Evolutionary conservation across 37 sponge, comb jelly and placozoan genomes (phyloP).

Genomic region (Ianthella basta): DNA sequence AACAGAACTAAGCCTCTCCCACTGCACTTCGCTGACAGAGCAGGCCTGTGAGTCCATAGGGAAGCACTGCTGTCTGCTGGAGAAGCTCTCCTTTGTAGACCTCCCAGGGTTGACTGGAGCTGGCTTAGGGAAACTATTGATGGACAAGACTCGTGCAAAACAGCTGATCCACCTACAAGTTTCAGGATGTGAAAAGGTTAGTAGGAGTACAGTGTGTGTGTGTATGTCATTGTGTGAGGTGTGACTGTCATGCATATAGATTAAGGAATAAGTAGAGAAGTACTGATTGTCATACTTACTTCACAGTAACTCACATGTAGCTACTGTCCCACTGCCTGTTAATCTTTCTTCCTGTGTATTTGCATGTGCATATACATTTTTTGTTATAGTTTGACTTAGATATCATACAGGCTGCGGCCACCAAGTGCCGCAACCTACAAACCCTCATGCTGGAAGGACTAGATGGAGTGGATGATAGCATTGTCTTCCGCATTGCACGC

Average conservation of each 20-base stretch:
- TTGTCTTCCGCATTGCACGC: constrained; percentile 53
- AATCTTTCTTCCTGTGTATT: too few relatives aligned
- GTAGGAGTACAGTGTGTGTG: neutral
- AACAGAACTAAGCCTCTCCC: constrained; percentile 58
- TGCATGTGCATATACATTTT: neutral
- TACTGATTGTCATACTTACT: too few relatives aligned
- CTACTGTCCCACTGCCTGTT: too few relatives aligned
- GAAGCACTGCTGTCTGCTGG: constrained; percentile 51
- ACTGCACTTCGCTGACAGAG: constrained; percentile 69
- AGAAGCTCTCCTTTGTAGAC: constrained; percentile 60
- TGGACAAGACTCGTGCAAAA: constrained; percentile 20
- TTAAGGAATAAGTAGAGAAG: neutral
- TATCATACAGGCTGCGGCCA: constrained; percentile 52
- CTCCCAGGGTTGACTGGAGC: constrained; percentile 51
- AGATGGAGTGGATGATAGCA: constrained; percentile 56
- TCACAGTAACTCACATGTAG: neutral
- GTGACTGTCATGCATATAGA: neutral
- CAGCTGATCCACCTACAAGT: constrained; percentile 3
- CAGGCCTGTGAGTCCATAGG: constrained; percentile 46
- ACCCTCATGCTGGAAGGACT: constrained; percentile 67
- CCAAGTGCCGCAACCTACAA: constrained; percentile 60
- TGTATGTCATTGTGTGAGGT: neutral
- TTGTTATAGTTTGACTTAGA: constrained; percentile 30
- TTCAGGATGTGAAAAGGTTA: constrained; percentile 40
- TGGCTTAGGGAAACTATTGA: constrained; percentile 43